A percentile compares a stretch with the other conserved stretches of the same genome.
Conservation (phyloP, 2,888 invertebrate species). For the Tortricodes alternella region DNA sequence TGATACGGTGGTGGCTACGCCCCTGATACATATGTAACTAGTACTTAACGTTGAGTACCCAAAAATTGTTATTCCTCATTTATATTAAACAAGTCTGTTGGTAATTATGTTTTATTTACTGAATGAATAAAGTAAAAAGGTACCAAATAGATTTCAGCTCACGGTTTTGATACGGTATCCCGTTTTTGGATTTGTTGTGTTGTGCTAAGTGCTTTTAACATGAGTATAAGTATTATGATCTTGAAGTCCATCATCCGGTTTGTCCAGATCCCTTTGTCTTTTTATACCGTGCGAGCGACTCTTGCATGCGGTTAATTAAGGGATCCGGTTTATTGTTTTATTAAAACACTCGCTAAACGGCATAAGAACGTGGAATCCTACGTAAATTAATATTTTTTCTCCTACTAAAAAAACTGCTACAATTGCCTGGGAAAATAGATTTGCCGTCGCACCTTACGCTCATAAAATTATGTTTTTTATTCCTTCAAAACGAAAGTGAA, state of each 20-base stretch:
- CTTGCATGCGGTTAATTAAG: slow-evolving; percentile 22
- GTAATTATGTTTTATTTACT: too few species aligned
- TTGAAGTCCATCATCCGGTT: slow-evolving; percentile 12
- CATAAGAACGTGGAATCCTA: slow-evolving; percentile 11
- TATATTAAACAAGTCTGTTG: too few species aligned
- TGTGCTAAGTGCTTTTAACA: background rate
- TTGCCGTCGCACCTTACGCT: background rate
- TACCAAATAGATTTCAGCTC: too few species aligned
- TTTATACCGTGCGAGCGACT: slow-evolving; percentile 24
- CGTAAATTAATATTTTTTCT: background rate
- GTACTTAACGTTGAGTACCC: too few species aligned
- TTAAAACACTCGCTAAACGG: slow-evolving; percentile 1
- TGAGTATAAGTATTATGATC: slow-evolving; percentile 13
- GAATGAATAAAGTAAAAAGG: too few species aligned
- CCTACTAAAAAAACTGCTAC: background rate
- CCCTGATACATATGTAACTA: too few species aligned
- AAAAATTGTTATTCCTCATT: too few species aligned
- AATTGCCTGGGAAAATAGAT: slow-evolving; percentile 2
- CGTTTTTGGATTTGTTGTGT: background rate
- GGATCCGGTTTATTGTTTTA: slow-evolving; percentile 18
- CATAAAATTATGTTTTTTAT: background rate
- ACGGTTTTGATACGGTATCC: too few species aligned
- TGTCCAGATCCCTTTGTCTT: slow-evolving; percentile 19
- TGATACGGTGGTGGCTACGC: too few species aligned
- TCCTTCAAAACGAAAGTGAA: slow-evolving; percentile 3